A percentile compares a stretch with the other conserved stretches of the same genome.
These are phyloP conservation scores for Phthorimaea operculella DNA, from an alignment of 1,140 invertebrate species.

Conservation along the genomic window DNA sequence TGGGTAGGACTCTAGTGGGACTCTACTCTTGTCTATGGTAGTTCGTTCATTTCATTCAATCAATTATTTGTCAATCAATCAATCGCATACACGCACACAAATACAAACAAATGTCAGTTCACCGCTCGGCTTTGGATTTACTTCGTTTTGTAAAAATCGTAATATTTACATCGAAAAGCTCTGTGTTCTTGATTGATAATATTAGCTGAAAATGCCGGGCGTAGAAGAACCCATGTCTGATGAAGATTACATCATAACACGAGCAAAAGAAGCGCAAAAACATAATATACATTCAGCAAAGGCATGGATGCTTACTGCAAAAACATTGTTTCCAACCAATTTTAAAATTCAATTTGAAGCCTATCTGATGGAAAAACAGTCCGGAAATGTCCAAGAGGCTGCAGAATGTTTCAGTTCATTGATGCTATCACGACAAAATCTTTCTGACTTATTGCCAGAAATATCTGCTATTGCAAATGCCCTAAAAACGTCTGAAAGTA, in stretches of 20 bases:
- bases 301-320: constrained; percentile 92
- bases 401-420: constrained; percentile 82
- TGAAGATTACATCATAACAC: constrained; percentile 82
- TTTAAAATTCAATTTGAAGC: constrained; percentile 89
- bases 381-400: constrained; percentile 82
- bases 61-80: no score
- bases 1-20: no score
- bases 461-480: constrained; percentile 82
- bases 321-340: constrained; percentile 86
- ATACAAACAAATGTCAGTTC: no score
- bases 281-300: constrained; percentile 82
- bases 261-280: constrained; percentile 77
- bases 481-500: constrained; percentile 70
- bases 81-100: no score
- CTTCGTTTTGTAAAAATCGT: no score
- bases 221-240: constrained; percentile 56
- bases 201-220: constrained; percentile 31
- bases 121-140: no score
- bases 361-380: constrained; percentile 82
- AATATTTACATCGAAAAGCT: no score
- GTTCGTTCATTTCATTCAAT: no score
- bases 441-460: constrained; percentile 79
- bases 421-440: constrained; percentile 56
- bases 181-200: no score
- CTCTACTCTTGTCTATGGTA: no score